A percentile compares a stretch with the other conserved stretches of the same genome.
Evolutionary conservation across 2,888 invertebrate genomes (phyloP).

Genomic region (Erpobdella octoculata): DNA sequence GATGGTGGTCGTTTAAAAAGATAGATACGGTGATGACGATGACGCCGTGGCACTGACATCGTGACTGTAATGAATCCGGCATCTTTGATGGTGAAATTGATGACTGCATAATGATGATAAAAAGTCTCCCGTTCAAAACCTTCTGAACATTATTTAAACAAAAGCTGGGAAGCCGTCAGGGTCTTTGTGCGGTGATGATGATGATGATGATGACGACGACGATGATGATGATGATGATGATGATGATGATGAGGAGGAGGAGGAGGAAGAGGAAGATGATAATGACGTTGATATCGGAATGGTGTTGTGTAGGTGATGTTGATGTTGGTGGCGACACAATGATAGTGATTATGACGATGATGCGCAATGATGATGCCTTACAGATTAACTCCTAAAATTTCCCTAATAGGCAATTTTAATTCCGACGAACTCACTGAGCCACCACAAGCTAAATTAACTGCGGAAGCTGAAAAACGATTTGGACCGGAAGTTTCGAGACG

Average conservation of each 20-base stretch:
- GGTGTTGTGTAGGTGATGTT: background rate
- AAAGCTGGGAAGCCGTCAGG: too few relatives aligned
- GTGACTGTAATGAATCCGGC: background rate
- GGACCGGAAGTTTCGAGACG: too few relatives aligned
- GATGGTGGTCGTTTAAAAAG: background rate
- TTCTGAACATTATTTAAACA: too few relatives aligned
- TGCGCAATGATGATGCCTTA: too few relatives aligned
- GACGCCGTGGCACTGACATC: background rate
- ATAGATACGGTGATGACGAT: slow-evolving; percentile 8
- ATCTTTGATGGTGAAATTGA: background rate
- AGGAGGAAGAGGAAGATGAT: background rate
- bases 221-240: background rate
- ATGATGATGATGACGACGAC: background rate
- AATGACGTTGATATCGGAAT: background rate
- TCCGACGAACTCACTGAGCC: too few relatives aligned
- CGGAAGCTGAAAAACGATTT: too few relatives aligned
- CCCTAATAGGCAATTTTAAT: too few relatives aligned
- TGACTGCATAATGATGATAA: too few relatives aligned
- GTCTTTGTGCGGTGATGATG: background rate
- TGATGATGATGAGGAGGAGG: background rate
- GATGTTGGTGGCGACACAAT: background rate
- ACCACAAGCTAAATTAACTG: too few relatives aligned
- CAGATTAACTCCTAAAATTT: too few relatives aligned
- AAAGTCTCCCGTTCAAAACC: too few relatives aligned
- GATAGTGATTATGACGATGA: background rate